phyloP scores from a whole-genome alignment of 2,888 invertebrate species.

The Nomada ruficornis region DNA sequence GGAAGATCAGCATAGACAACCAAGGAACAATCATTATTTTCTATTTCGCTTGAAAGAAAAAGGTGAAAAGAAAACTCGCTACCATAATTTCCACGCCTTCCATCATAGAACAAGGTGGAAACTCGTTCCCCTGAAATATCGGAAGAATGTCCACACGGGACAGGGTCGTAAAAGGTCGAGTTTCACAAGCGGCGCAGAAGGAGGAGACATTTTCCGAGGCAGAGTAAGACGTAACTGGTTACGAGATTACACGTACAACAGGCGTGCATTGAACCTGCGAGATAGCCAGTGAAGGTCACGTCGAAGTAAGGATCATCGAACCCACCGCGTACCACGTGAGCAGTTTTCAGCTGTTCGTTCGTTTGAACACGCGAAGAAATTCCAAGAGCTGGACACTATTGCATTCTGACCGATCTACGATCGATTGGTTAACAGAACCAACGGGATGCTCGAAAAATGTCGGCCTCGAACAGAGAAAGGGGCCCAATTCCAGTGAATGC shows the following conservation, averaged over 20 bases:
- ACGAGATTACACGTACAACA: slow-evolving; percentile 63
- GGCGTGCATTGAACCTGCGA: slow-evolving; percentile 76
- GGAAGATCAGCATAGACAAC: too few species aligned
- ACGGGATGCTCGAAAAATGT: too few species aligned
- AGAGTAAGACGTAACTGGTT: slow-evolving; percentile 64
- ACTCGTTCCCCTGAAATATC: neutral
- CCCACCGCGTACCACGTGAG: slow-evolving; percentile 7
- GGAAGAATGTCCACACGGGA: neutral
- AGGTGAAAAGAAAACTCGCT: too few species aligned
- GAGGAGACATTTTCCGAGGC: slow-evolving; percentile 44
- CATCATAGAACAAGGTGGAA: too few species aligned
- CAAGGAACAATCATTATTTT: too few species aligned
- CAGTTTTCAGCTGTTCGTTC: slow-evolving; percentile 28
- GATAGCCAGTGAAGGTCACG: slow-evolving; percentile 54
- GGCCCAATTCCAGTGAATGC: too few species aligned
- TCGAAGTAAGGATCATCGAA: slow-evolving; percentile 41
- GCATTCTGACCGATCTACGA: neutral
- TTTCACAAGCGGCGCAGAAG: slow-evolving; percentile 14
- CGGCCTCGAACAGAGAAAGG: too few species aligned
- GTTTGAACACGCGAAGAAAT: neutral
- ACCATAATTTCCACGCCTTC: too few species aligned
- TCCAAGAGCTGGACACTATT: neutral
- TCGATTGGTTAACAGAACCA: neutral
- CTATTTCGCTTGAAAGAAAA: too few species aligned
- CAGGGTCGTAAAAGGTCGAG: slow-evolving; percentile 32